These are phyloP conservation scores for Zygaena filipendulae DNA, from an alignment of 2,888 invertebrate genomes.

Conservation along the genomic window DNA sequence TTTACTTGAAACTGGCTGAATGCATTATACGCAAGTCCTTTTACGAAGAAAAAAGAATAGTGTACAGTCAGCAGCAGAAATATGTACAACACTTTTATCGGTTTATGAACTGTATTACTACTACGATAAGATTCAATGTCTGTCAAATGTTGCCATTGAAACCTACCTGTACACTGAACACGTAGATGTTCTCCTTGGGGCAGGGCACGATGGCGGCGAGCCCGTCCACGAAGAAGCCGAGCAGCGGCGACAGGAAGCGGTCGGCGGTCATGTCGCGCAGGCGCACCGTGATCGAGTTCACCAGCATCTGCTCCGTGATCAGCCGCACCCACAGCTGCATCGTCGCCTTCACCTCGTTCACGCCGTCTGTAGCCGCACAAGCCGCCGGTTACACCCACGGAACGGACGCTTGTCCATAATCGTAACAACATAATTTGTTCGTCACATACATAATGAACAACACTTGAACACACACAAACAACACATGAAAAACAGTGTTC, in stretches of 20 bases:
- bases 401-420: background rate
- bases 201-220: constrained; percentile 93
- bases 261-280: constrained; percentile 94
- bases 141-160: background rate
- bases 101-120: too few species aligned
- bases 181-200: constrained; percentile 90
- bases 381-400: too few species aligned
- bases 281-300: constrained; percentile 93
- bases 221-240: constrained; percentile 90
- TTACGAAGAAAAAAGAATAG: too few species aligned
- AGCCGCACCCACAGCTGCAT: constrained; percentile 91
- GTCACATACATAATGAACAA: too few species aligned
- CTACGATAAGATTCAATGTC: too few species aligned
- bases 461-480: too few species aligned
- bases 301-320: constrained; percentile 94
- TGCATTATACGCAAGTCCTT: too few species aligned
- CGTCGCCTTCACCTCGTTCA: constrained; percentile 92
- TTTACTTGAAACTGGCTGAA: too few species aligned
- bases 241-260: constrained; percentile 88
- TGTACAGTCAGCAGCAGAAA: background rate
- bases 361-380: constrained; percentile 83
- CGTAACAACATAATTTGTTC: too few species aligned
- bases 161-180: constrained; percentile 86
- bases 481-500: too few species aligned
- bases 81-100: too few species aligned